Percentiles rank a stretch among this genome's conserved stretches.
Conservation (phyloP, 2,888 invertebrate genomes). For the Mactromeris polynyma region DNA sequence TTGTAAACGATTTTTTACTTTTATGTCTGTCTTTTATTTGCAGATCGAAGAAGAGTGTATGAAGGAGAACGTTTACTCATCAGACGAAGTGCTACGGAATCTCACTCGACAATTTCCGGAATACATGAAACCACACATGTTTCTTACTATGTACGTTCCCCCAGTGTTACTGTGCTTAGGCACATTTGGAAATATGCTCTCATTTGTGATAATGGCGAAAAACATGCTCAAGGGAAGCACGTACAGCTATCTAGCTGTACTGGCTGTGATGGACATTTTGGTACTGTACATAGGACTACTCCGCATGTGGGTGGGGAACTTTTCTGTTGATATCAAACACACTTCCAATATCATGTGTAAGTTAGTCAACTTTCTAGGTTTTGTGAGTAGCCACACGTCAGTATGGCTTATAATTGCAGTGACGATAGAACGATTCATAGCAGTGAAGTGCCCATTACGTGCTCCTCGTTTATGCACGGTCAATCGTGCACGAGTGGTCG, state of each 20-base stretch:
- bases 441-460: conserved; percentile 84
- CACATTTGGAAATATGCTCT: conserved; percentile 86
- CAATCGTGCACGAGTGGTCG: conserved; percentile 69
- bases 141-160: conserved; percentile 81
- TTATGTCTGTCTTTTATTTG: no score
- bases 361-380: conserved; percentile 80
- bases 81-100: neutral
- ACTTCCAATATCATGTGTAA: conserved; percentile 83
- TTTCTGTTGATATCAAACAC: conserved; percentile 81
- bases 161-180: conserved; percentile 85
- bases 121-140: conserved; percentile 44
- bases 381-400: conserved; percentile 84
- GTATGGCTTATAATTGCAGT: conserved; percentile 87
- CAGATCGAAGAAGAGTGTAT: neutral
- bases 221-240: conserved; percentile 85
- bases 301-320: conserved; percentile 84
- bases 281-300: conserved; percentile 86
- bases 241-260: conserved; percentile 85
- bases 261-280: conserved; percentile 84
- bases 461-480: conserved; percentile 83
- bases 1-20: no score
- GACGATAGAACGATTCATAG: conserved; percentile 86
- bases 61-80: neutral
- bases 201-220: conserved; percentile 83
- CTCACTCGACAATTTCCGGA: conserved; percentile 31